Evolutionary conservation across 2,113 vertebrate species (phyloP), one percentile per base, ranked within the genome.

Genomic region (Euleptes europaea): DNA sequence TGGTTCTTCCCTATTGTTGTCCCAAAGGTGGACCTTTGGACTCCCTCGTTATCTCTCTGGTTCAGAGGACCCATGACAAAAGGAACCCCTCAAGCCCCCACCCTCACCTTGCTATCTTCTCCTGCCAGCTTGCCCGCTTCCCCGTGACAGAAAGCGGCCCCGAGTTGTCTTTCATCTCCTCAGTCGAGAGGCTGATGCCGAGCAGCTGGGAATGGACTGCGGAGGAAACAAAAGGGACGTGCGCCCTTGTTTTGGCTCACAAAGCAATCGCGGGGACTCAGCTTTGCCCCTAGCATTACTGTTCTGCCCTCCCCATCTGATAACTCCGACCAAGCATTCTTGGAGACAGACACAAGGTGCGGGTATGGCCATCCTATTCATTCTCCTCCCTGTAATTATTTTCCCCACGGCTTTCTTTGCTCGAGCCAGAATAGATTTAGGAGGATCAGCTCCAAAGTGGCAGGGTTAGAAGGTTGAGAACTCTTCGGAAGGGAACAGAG

Each of bases 1-100:
- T 0, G 0, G 3, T 0, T 14, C 8, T 67, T 31, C 77, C 66
- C 74, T 1, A 0, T 15, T 76, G 80, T 71, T 26, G 21, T 7
- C 51, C 26, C 35, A 35, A 0, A 54, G 26, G 35, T 13, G 51
- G 9, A 33, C 9, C 66, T 65, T 71, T 23, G 19, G 65, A 60
- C 65, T 38, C 49, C 65, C 11, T 11, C 23, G 7, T 87, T 87
- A 83, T 87, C 86, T 78, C 66, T 40, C 67, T 7, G 5, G 66
- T n/a, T 42, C 86, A 78, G 86, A 83, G 86, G 54, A 70, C 54
- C 26, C 2, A 3, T 7, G 42, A 83, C 85, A 78, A 78, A 86
- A 71, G 74, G 35, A 42, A 26, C 38, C 35, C 28, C 66, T 12
- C 26, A 5, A 1, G 10, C 84, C 51, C 60, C 42, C 28, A 12